These are phyloP conservation scores for Neolamprologus falcicula DNA, from an alignment of 2,113 vertebrate genomes.

Conservation along the genomic window DNA sequence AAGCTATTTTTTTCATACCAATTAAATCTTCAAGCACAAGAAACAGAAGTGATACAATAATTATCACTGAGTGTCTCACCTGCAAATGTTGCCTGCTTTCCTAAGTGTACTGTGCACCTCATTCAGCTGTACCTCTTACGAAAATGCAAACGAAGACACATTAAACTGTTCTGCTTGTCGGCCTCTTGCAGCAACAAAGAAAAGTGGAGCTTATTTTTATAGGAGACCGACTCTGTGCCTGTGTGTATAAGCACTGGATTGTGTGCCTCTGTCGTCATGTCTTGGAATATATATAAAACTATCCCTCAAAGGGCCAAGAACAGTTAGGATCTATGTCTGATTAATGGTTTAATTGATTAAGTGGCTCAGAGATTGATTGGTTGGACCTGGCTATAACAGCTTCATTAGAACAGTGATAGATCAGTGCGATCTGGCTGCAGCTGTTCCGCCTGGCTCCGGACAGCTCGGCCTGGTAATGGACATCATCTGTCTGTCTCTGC, in stretches of 20 bases:
- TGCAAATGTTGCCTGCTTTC: not conserved
- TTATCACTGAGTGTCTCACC: not conserved
- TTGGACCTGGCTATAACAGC: slow-evolving; percentile 41
- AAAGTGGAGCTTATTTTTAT: not conserved
- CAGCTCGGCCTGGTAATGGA: slow-evolving; percentile 39
- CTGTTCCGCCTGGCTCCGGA: slow-evolving; percentile 45
- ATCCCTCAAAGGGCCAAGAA: slow-evolving; percentile 23
- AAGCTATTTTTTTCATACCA: not conserved
- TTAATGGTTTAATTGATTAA: slow-evolving; percentile 54
- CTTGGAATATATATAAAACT: slow-evolving; percentile 11
- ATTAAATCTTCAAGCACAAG: not conserved
- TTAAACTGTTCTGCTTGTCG: not conserved
- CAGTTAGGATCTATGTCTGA: slow-evolving; percentile 31
- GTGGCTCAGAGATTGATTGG: slow-evolving; percentile 49
- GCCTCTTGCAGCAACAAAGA: not conserved
- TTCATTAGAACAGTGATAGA: slow-evolving; percentile 62
- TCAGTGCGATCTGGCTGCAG: slow-evolving; percentile 52
- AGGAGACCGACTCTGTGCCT: not conserved
- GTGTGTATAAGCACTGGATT: not conserved
- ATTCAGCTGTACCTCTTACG: not conserved
- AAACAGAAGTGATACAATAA: not conserved
- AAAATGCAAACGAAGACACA: not conserved
- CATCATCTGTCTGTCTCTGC: slow-evolving; percentile 46
- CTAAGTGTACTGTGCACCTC: not conserved
- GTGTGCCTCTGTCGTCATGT: not conserved